Conservation (phyloP, 2,113 vertebrate species). For the Cynoglossus semilaevis region DNA sequence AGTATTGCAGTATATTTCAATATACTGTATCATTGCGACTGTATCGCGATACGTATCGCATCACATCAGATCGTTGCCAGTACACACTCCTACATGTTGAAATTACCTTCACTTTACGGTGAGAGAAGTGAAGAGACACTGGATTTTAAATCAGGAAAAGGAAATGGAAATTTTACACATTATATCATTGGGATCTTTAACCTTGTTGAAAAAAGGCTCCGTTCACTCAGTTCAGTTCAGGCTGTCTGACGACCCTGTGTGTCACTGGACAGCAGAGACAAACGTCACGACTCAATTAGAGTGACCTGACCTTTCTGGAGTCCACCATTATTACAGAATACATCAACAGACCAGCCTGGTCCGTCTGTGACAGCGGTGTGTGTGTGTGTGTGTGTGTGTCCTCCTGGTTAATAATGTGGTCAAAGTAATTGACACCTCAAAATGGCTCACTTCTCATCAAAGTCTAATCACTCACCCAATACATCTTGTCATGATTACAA, state of each 20-base stretch:
- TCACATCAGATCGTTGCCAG: too few relatives aligned
- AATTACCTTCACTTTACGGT: too few relatives aligned
- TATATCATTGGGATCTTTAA: too few relatives aligned
- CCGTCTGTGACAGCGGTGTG: constrained; percentile 36
- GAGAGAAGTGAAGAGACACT: too few relatives aligned
- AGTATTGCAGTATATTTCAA: too few relatives aligned
- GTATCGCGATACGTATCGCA: too few relatives aligned
- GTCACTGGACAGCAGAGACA: constrained; percentile 26
- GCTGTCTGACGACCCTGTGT: constrained; percentile 20
- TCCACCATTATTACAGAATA: constrained; percentile 57
- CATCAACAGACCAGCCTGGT: constrained; percentile 49
- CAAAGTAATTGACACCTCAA: constrained; percentile 36
- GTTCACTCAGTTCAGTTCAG: constrained; percentile 15
- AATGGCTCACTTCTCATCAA: constrained; percentile 50
- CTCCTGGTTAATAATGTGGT: constrained; percentile 37
- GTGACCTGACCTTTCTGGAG: constrained; percentile 63
- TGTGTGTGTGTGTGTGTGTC: not conserved
- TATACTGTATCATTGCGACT: too few relatives aligned
- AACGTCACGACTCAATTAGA: constrained; percentile 68
- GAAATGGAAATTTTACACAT: too few relatives aligned
- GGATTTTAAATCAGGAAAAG: too few relatives aligned
- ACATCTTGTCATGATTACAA: constrained; percentile 56
- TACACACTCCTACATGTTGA: too few relatives aligned
- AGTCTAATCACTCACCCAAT: constrained; percentile 58
- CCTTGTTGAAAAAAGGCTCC: constrained; percentile 2